Percentiles rank a stretch among this genome's conserved stretches.
phyloP scores from a whole-genome alignment of 2,797 vertebrate species.

The Amblyraja radiata region DNA sequence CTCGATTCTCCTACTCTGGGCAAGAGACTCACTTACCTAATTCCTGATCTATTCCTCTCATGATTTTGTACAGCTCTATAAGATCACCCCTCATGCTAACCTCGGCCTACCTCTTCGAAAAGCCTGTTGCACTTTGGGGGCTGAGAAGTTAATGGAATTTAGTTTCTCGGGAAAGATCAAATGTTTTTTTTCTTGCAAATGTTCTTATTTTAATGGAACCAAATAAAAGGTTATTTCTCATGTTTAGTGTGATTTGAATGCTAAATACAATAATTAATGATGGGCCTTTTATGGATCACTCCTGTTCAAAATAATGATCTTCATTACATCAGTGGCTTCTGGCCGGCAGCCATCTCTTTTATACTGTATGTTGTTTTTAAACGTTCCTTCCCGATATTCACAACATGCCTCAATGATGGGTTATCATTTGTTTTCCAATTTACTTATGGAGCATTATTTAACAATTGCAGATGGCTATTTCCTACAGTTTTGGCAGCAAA shows the following conservation, averaged over 20 bases:
- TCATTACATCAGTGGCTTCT: background rate
- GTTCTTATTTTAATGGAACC: background rate
- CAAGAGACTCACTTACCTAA: no score
- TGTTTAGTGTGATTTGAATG: background rate
- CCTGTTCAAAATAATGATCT: background rate
- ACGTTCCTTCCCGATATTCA: no score
- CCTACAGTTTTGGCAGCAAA: no score
- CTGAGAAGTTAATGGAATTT: background rate
- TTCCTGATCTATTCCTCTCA: no score
- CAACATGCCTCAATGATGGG: background rate
- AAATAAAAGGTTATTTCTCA: slow-evolving; percentile 22
- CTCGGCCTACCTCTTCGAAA: background rate
- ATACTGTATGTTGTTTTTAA: background rate
- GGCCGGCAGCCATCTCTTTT: background rate
- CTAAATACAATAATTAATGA: background rate
- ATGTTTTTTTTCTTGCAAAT: background rate
- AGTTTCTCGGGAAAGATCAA: background rate
- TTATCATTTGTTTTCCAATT: background rate
- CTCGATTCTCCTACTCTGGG: no score
- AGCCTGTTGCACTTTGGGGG: background rate
- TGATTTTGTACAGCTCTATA: no score
- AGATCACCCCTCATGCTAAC: no score
- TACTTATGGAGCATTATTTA: background rate
- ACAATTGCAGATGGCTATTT: background rate
- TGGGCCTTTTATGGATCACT: background rate